phyloP scores from a whole-genome alignment of 2,797 vertebrate species.

The Hephaestus fuliginosus region DNA sequence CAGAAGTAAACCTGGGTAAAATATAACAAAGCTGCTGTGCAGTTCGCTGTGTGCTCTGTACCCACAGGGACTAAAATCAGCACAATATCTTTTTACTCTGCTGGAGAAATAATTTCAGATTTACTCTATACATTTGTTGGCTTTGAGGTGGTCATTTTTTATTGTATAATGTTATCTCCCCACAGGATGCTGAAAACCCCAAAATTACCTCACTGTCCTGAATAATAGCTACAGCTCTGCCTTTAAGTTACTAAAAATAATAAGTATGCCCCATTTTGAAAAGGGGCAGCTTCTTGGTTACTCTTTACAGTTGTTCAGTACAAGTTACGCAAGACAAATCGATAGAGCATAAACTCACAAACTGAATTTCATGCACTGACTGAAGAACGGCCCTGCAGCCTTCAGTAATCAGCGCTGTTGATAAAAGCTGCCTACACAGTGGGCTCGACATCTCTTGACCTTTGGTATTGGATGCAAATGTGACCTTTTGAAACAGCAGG shows the following conservation, averaged over 20 bases:
- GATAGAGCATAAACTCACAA: background rate
- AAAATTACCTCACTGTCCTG: background rate
- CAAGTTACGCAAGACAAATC: background rate
- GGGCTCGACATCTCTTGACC: background rate
- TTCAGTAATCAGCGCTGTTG: background rate
- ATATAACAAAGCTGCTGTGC: background rate
- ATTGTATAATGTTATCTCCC: background rate
- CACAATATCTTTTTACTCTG: background rate
- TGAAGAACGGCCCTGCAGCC: background rate
- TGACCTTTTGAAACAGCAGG: conserved; percentile 6
- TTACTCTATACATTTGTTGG: background rate
- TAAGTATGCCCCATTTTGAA: background rate
- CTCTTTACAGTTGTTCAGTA: background rate
- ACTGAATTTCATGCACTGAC: background rate
- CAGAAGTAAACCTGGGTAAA: too few relatives aligned
- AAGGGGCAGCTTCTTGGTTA: background rate
- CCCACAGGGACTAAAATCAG: background rate
- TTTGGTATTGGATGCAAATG: conserved; percentile 20
- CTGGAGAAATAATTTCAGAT: background rate
- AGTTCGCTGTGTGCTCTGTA: background rate
- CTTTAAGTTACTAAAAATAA: background rate
- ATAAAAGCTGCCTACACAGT: background rate
- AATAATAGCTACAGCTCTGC: background rate
- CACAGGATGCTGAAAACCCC: too few relatives aligned
- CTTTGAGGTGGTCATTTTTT: too few relatives aligned